These are phyloP conservation scores for Drosophila pseudoananassae DNA, from an alignment of 1,140 invertebrate genomes.

Conservation along the genomic window DNA sequence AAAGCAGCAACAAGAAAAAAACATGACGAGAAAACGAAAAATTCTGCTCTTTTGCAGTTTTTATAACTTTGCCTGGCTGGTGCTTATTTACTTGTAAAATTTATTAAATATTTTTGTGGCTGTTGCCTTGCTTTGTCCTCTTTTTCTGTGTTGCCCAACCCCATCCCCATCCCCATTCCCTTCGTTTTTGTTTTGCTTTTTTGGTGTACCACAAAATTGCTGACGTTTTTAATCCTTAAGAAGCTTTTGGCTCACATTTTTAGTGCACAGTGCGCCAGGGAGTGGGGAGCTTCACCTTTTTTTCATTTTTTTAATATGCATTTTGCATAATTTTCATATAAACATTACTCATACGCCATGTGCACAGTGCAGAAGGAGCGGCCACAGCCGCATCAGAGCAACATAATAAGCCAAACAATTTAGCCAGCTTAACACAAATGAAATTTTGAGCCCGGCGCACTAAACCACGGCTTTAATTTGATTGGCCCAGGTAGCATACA, in stretches of 20 bases:
- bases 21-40: conserved; percentile 27
- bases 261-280: conserved; percentile 42
- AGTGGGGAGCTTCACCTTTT: conserved; percentile 18
- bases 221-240: conserved; percentile 80
- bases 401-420: conserved; percentile 78
- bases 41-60: conserved; percentile 40
- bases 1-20: conserved; percentile 18
- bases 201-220: conserved; percentile 63
- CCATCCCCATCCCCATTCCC: neutral
- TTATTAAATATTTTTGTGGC: conserved; percentile 77
- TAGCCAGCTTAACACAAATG: conserved; percentile 77
- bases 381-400: conserved; percentile 5
- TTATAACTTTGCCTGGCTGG: conserved; percentile 46
- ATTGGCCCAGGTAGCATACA: conserved; percentile 26
- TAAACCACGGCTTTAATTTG: conserved; percentile 43
- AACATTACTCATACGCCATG: conserved; percentile 81
- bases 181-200: conserved; percentile 25
- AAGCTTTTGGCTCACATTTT: conserved; percentile 79
- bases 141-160: neutral
- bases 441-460: conserved; percentile 43
- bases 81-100: conserved; percentile 75
- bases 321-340: conserved; percentile 79
- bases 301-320: conserved; percentile 63
- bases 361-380: conserved; percentile 43
- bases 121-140: conserved; percentile 43